Evolutionary conservation across 2,797 vertebrate genomes (phyloP).

Genomic region (Lagocephalus sceleratus): DNA sequence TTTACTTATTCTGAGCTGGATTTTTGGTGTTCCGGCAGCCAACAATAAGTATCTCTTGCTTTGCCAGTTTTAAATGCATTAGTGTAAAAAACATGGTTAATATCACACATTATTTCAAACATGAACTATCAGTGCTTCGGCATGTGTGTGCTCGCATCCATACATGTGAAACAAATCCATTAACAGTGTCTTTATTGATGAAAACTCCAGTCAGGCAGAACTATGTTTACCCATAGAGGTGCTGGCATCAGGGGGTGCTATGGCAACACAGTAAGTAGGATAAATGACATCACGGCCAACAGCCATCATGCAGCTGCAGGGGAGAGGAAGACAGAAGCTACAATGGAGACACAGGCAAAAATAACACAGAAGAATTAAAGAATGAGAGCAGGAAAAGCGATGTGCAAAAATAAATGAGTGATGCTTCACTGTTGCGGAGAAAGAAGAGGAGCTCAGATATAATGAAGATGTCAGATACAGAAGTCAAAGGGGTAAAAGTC

Average conservation of each 20-base stretch:
- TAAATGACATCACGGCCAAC: slow-evolving; percentile 43
- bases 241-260: slow-evolving; percentile 34
- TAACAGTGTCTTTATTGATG: slow-evolving; percentile 53
- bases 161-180: slow-evolving; percentile 17
- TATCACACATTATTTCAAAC: no score
- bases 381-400: slow-evolving; percentile 7
- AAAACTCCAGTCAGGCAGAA: slow-evolving; percentile 44
- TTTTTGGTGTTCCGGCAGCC: no score
- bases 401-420: slow-evolving; percentile 11
- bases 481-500: slow-evolving; percentile 24
- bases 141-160: no score
- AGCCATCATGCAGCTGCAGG: slow-evolving; percentile 38
- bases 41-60: no score
- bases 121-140: no score
- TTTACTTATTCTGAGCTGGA: no score
- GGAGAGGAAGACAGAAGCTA: background rate
- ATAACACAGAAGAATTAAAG: slow-evolving; percentile 5
- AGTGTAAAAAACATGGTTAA: no score
- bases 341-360: slow-evolving; percentile 1
- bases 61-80: no score
- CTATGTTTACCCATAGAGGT: slow-evolving; percentile 45
- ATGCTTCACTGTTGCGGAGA: slow-evolving; percentile 9
- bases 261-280: slow-evolving; percentile 57
- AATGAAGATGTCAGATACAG: slow-evolving; percentile 35
- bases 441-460: slow-evolving; percentile 18